phyloP scores from a whole-genome alignment of 1,140 invertebrate genomes.

The Alviniconcha marisindica region DNA sequence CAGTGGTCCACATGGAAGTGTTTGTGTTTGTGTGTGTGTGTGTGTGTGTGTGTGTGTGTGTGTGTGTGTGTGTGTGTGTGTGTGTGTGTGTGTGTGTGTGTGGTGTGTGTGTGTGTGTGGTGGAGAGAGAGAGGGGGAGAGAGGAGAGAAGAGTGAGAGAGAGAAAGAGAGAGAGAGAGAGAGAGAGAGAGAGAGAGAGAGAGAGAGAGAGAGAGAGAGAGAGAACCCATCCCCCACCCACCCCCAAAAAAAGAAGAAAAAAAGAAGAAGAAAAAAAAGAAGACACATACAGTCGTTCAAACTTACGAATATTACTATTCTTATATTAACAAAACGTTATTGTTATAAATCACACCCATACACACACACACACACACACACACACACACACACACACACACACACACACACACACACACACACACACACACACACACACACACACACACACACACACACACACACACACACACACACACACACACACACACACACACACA shows the following conservation, averaged over 20 bases:
- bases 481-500: conserved; percentile 1
- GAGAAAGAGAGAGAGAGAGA: neutral
- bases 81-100: too few relatives aligned
- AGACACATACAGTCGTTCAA: neutral
- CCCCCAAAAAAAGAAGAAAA: neutral
- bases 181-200: neutral
- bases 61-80: too few relatives aligned
- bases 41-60: too few relatives aligned
- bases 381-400: neutral
- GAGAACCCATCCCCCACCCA: too few relatives aligned
- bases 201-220: neutral
- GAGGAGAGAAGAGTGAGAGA: too few relatives aligned
- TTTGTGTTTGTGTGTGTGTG: too few relatives aligned
- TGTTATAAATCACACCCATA: neutral
- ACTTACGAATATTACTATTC: neutral
- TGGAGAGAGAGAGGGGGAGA: too few relatives aligned
- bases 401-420: neutral
- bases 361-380: conserved; percentile 1
- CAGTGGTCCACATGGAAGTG: too few relatives aligned
- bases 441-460: conserved; percentile 14
- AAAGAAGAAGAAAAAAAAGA: neutral
- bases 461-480: conserved; percentile 7
- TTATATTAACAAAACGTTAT: neutral
- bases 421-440: conserved; percentile 1
- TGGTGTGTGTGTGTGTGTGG: too few relatives aligned